A percentile compares a stretch with the other conserved stretches of the same genome.
phyloP scores from a whole-genome alignment of 2,888 invertebrate species.

The Teleogryllus oceanicus region DNA sequence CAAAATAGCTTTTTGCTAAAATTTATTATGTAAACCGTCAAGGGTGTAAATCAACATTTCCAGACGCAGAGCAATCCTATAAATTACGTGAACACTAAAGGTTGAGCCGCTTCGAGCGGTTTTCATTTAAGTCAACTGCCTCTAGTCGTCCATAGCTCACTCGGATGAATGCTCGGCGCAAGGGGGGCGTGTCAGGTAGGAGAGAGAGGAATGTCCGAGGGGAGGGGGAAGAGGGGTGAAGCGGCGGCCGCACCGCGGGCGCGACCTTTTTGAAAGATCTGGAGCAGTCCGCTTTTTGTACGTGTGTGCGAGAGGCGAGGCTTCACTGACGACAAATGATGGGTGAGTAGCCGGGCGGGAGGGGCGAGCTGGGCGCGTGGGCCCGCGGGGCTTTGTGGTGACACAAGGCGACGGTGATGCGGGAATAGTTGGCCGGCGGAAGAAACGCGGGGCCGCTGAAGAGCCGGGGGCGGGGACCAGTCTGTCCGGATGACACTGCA shows the following conservation, averaged over 20 bases:
- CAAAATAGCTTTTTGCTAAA: conserved; percentile 10
- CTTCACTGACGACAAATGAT: conserved; percentile 6
- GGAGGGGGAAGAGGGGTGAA: not conserved
- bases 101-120: not conserved
- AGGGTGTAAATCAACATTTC: conserved; percentile 5
- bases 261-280: conserved; percentile 18
- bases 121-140: conserved; percentile 18
- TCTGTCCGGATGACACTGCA: conserved; percentile 5
- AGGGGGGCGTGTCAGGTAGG: not conserved
- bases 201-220: not conserved
- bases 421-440: not conserved
- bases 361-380: not conserved
- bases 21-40: conserved; percentile 18
- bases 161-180: not conserved
- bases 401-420: not conserved
- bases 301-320: not conserved
- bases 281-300: conserved; percentile 18
- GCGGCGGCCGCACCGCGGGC: not conserved
- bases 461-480: not conserved
- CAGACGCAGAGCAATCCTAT: conserved; percentile 7
- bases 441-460: not conserved
- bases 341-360: not conserved
- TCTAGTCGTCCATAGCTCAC: conserved; percentile 11
- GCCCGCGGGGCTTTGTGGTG: not conserved
- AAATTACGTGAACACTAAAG: not conserved